Base-by-base conservation (phyloP, 2,113 vertebrate species). In the Vulpes vulpes region DNA sequence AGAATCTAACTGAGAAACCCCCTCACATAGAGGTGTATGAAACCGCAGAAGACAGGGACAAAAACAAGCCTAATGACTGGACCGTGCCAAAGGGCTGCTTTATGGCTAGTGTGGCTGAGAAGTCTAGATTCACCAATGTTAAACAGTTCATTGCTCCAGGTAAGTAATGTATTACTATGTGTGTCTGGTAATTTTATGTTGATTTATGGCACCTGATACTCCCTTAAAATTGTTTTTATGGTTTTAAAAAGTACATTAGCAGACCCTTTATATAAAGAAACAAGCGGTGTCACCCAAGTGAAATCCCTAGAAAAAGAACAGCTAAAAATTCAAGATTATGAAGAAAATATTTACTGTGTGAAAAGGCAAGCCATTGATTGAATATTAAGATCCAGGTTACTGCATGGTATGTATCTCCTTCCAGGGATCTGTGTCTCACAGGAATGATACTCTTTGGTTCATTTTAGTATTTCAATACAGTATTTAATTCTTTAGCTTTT, bases 1-100 rank as follows among this genome's bases (percentile, higher is more conserved):
- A 99, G 94, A 99, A 99, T 98, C 99, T 99, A 98, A 99, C 99
- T 0, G 99, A 99, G 99, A 99, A 99, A 0, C 97, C 99, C 0
- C 99, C 99, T 1, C 99, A 99, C 60, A 64, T 99, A 35, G 99
- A 99, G 97, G 98, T 99, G 11, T 99, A 99, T 0, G 99, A 99
- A 78, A 99, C 99, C 0, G 99, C 99, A 0, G 99, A 99, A 69
- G 99, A 99, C 73, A 98, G 98, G 82, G 99, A 98, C 38, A 98
- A 7, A 55, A 98, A 98, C 90, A 96, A 95, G 89, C 53, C 98
- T 0, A 98, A 27, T 8, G 94, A 98, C 0, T 99, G 99, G 99
- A 98, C 91, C 0, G 99, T 99, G 60, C 99, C 99, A 0, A 99
- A 99, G 95, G 99, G 99, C 97, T 99, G 99, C 97, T 98, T 99